Base-by-base conservation (phyloP, 2,888 invertebrate genomes). In the Autographa pulchrina region DNA sequence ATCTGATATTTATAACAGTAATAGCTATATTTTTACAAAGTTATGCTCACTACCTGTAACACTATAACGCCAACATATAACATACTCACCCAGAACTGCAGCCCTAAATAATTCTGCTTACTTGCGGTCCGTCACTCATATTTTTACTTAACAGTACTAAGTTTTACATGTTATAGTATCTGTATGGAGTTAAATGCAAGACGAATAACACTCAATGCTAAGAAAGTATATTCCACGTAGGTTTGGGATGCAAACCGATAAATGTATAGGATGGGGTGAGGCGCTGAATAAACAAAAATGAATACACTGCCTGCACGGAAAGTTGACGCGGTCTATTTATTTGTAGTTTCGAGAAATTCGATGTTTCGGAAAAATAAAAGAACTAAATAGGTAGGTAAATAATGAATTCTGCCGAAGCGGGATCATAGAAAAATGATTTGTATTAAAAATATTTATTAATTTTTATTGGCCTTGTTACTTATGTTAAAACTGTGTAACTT, bases 191-290 rank as follows among this genome's bases (percentile, higher is more conserved):
- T 89, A 95, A 94, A 86, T 92, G 89, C 86, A 89, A 92, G 93
- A 94, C 89, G 92, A 88, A 94, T 91, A 91, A 89, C 88, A 90
- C 73, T 83, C 84, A 77, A 74, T 72, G 73, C 62, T 68, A 65
- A 79, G 86, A 81, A 84, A 86, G 86, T 74, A 71, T 82, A 92
- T 90, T 91, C 91, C 91, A 90, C 92, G 91, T 91, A 90, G 89
- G 82, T 82, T 82, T 78, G 76, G 89, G 91, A 91, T 92, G 92
- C 93, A 90, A 92, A 91, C 90, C 92, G 85, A 93, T 94, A 94
- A 94, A 94, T 92, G 93, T 90, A 90, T 91, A 86, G 90, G 88
- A 88, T 89, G 86, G 90, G 89, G 89, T 82, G 81, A 81, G 88
- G 76, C 87, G 83, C 91, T 90, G 86, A 90, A 90, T 89, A 89